phyloP scores from a whole-genome alignment of 2,113 vertebrate species.

The Boulengeromyrus knoepffleri region DNA sequence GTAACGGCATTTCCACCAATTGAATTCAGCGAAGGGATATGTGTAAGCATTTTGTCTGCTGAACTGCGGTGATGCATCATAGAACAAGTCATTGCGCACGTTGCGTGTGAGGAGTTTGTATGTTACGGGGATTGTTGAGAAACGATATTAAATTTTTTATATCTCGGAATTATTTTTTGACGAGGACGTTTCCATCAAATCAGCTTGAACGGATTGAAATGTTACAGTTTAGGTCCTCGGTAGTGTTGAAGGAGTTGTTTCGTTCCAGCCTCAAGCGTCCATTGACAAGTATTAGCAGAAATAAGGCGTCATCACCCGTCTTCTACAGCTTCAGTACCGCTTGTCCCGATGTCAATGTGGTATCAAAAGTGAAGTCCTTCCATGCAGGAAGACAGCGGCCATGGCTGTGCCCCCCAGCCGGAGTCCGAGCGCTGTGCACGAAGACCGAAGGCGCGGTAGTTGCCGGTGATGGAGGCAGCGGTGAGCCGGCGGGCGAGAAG shows the following conservation, averaged over 20 bases:
- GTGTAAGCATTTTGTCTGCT: background rate
- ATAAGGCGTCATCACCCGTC: conserved; percentile 33
- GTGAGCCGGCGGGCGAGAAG: conserved; percentile 53
- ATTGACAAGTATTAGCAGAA: conserved; percentile 32
- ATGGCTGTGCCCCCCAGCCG: background rate
- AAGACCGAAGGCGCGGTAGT: conserved; percentile 30
- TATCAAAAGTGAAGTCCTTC: conserved; percentile 16
- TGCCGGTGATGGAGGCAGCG: conserved; percentile 18
- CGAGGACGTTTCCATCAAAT: background rate
- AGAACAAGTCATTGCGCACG: conserved; percentile 9
- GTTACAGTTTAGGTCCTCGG: conserved; percentile 59
- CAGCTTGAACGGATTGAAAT: conserved; percentile 42
- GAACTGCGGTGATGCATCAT: background rate
- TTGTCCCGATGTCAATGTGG: conserved; percentile 18
- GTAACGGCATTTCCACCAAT: conserved; percentile 15
- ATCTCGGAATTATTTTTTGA: conserved; percentile 15
- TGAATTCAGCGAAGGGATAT: background rate
- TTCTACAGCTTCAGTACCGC: conserved; percentile 36
- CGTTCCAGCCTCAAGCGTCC: conserved; percentile 48
- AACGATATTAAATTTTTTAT: background rate
- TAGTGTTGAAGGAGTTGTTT: conserved; percentile 52
- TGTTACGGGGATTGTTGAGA: no score
- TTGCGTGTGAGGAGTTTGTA: background rate
- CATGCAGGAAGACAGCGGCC: conserved; percentile 18
- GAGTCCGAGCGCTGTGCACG: conserved; percentile 47